A percentile compares a stretch with the other conserved stretches of the same genome.
These are phyloP conservation scores for Perizoma flavofasciatum DNA, from an alignment of 2,888 invertebrate genomes.

Conservation along the genomic window DNA sequence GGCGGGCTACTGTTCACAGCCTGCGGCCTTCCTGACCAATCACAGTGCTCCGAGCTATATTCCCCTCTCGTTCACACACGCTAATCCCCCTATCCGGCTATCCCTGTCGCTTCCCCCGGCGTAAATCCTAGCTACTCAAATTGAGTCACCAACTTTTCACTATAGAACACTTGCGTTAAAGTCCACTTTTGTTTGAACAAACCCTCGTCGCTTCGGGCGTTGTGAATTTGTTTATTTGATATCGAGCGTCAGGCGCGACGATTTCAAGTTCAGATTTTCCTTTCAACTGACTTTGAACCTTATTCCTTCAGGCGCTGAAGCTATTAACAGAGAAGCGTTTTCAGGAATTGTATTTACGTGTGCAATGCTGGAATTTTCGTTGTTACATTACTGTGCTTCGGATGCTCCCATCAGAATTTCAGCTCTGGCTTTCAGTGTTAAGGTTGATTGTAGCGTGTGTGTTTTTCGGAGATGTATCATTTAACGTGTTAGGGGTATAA, in stretches of 20 bases:
- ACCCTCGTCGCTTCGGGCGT: constrained; percentile 63
- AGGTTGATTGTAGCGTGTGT: constrained; percentile 41
- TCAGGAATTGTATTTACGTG: constrained; percentile 78
- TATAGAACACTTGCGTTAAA: constrained; percentile 47
- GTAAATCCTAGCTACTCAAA: constrained; percentile 70
- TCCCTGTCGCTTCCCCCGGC: constrained; percentile 79
- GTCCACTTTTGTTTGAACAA: constrained; percentile 51
- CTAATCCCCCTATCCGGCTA: constrained; percentile 55
- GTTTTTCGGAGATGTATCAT: constrained; percentile 47
- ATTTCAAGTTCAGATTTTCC: constrained; percentile 83
- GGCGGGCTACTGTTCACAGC: constrained; percentile 84
- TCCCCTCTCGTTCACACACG: constrained; percentile 58
- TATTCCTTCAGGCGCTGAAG: constrained; percentile 64
- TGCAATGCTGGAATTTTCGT: constrained; percentile 82
- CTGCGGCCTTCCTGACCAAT: constrained; percentile 85
- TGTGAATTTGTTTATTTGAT: constrained; percentile 78
- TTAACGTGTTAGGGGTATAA: constrained; percentile 40
- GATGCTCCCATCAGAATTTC: constrained; percentile 40
- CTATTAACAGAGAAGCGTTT: constrained; percentile 59
- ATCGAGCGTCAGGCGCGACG: constrained; percentile 83
- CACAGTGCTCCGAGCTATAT: constrained; percentile 83
- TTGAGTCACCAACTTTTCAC: constrained; percentile 54
- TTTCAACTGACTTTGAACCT: constrained; percentile 71
- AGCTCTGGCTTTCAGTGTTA: constrained; percentile 13
- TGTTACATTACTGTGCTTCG: constrained; percentile 70